phyloP scores from a whole-genome alignment of 2,797 vertebrate species.

The Salarias fasciatus region DNA sequence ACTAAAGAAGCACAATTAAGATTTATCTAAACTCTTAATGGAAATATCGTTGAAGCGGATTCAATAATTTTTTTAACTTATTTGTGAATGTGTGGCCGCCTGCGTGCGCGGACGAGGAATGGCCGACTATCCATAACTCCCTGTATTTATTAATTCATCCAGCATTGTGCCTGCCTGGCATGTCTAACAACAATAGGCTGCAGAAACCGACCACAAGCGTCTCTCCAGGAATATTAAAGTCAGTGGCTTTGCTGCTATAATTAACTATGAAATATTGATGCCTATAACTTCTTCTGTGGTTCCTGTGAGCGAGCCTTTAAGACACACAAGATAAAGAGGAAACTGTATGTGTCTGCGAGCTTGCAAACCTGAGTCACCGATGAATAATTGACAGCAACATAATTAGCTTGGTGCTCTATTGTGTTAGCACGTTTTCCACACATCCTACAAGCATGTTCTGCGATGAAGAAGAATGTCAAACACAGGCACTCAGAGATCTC shows the following conservation, averaged over 20 bases:
- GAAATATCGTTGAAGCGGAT: too few species aligned
- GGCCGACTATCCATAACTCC: constrained; percentile 48
- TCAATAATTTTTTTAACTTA: too few species aligned
- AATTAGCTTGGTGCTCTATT: constrained; percentile 74
- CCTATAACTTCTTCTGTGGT: constrained; percentile 70
- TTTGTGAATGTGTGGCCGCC: not conserved
- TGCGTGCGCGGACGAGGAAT: not conserved
- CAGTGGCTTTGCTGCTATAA: constrained; percentile 76
- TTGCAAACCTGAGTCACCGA: constrained; percentile 65
- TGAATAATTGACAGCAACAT: constrained; percentile 82
- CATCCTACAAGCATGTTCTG: constrained; percentile 63
- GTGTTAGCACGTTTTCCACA: constrained; percentile 69
- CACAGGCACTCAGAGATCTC: constrained; percentile 42
- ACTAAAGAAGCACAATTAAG: too few species aligned
- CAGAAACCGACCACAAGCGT: constrained; percentile 33
- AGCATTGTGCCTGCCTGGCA: constrained; percentile 36
- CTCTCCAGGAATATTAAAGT: constrained; percentile 74
- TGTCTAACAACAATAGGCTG: constrained; percentile 57
- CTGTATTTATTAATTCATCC: constrained; percentile 67
- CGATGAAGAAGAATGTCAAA: constrained; percentile 65
- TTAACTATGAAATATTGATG: constrained; percentile 85
- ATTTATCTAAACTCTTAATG: too few species aligned
- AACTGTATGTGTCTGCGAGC: constrained; percentile 62
- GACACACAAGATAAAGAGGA: constrained; percentile 57
- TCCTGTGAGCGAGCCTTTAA: constrained; percentile 61